These are phyloP conservation scores for Pocillopora verrucosa DNA, from an alignment of 64 coral and sea anemone species.

Conservation along the genomic window DNA sequence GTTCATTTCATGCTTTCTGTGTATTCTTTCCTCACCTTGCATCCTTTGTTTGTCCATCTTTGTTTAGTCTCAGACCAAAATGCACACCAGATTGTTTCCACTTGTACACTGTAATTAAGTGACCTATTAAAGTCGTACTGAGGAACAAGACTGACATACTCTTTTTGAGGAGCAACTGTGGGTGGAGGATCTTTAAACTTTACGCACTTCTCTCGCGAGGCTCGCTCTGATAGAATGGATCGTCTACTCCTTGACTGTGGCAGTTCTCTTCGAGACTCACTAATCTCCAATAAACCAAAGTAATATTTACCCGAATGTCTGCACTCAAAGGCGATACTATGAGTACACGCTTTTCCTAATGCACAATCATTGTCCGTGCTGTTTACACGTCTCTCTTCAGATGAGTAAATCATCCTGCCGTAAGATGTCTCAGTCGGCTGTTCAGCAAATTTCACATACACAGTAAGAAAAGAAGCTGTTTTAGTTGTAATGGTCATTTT, in stretches of 20 bases:
- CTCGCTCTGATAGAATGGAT: background rate
- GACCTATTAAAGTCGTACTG: constrained; percentile 47
- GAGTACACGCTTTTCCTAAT: background rate
- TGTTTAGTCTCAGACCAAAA: constrained; percentile 55
- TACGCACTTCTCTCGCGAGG: constrained; percentile 30
- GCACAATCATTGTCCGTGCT: background rate
- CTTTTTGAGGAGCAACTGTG: background rate
- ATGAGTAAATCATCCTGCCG: background rate
- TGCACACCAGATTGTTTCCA: constrained; percentile 18
- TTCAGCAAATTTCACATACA: background rate
- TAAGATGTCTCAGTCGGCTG: background rate
- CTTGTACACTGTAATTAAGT: constrained; percentile 46
- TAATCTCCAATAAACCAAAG: background rate
- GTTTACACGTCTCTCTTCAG: background rate
- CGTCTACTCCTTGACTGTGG: background rate
- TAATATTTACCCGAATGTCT: background rate
- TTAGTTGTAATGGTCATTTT: background rate
- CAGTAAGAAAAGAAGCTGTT: background rate
- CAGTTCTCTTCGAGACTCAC: background rate
- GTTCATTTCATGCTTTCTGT: too few species aligned
- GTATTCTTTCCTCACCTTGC: constrained; percentile 44
- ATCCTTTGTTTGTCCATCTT: constrained; percentile 60
- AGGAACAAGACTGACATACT: constrained; percentile 2
- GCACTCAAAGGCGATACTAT: background rate
- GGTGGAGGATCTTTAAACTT: constrained; percentile 74